Percentiles rank a stretch among this genome's conserved stretches.
Conservation (phyloP, 2,113 vertebrate genomes). For the Nannospalax galili region DNA sequence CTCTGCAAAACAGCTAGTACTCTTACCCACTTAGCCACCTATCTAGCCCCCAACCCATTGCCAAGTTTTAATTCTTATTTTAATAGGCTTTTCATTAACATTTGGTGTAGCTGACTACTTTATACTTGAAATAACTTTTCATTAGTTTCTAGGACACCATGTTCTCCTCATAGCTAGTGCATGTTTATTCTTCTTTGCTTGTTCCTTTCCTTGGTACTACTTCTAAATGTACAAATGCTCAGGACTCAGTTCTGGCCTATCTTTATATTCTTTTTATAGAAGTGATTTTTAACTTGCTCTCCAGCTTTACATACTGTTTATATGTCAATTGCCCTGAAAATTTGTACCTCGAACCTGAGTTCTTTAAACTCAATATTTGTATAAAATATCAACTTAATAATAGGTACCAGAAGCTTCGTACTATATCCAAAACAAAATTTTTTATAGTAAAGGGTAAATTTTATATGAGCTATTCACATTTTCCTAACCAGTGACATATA, state of each 20-base stretch:
- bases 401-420: not conserved
- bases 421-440: slow-evolving; percentile 36
- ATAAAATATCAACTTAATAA: too few relatives aligned
- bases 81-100: not conserved
- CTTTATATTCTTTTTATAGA: slow-evolving; percentile 26
- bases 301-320: too few relatives aligned
- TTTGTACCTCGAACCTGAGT: not conserved
- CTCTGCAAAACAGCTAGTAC: too few relatives aligned
- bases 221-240: slow-evolving; percentile 53
- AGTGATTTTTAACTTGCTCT: too few relatives aligned
- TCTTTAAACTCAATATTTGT: slow-evolving; percentile 28
- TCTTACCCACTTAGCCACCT: too few relatives aligned
- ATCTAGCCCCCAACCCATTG: too few relatives aligned
- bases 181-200: slow-evolving; percentile 52
- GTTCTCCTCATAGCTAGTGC: not conserved
- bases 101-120: not conserved
- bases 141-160: slow-evolving; percentile 23
- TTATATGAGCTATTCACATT: slow-evolving; percentile 21
- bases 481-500: not conserved
- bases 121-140: slow-evolving; percentile 34
- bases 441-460: not conserved
- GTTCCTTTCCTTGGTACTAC: slow-evolving; percentile 36
- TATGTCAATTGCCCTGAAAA: not conserved
- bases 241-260: not conserved
- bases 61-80: too few relatives aligned